Conservation (phyloP, 1,140 invertebrate species). For the Diuraphis noxia region DNA sequence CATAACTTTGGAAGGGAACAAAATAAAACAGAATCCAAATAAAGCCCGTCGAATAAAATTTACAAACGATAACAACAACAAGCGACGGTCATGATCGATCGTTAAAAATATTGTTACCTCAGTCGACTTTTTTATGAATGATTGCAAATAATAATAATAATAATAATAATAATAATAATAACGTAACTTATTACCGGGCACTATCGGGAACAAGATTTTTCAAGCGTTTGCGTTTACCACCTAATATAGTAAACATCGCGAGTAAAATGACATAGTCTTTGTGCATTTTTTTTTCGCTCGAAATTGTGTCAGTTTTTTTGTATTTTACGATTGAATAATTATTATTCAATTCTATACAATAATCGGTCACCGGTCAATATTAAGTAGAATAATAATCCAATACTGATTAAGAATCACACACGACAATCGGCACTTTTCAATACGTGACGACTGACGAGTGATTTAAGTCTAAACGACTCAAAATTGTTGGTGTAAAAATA, state of each 20-base stretch:
- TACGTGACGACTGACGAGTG: not conserved
- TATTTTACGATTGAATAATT: not conserved
- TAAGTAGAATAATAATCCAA: not conserved
- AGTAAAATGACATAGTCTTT: not conserved
- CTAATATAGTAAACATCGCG: not conserved
- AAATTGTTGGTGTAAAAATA: too few relatives aligned
- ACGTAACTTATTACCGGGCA: not conserved
- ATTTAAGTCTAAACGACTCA: too few relatives aligned
- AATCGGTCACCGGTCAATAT: not conserved
- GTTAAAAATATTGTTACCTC: not conserved
- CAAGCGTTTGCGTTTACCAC: not conserved
- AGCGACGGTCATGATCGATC: not conserved
- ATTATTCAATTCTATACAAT: not conserved
- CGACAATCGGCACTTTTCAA: not conserved
- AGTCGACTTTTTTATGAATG: not conserved
- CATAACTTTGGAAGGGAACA: not conserved
- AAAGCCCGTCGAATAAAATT: not conserved
- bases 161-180: not conserved
- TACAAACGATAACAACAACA: not conserved
- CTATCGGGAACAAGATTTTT: not conserved
- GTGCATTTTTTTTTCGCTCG: not conserved
- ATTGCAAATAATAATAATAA: not conserved
- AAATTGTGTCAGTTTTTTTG: not conserved
- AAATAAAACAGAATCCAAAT: not conserved
- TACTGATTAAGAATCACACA: not conserved